Percentiles rank a stretch among this genome's conserved stretches.
Conservation (phyloP, 2,797 vertebrate genomes). For the Onychomys leucogaster region DNA sequence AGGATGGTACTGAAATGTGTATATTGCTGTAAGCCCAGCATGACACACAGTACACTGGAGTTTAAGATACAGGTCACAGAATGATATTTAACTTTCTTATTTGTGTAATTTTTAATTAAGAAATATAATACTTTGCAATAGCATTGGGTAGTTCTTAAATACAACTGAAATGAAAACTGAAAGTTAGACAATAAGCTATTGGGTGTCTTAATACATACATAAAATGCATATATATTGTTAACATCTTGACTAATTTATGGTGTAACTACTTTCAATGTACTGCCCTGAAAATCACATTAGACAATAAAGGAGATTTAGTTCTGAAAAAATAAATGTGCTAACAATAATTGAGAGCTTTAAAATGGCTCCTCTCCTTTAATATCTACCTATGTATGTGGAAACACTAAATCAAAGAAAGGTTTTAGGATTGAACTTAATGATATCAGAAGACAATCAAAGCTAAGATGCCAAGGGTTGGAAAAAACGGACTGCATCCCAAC, state of each 20-base stretch:
- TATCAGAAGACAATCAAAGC: conserved; percentile 30
- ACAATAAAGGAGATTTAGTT: conserved; percentile 15
- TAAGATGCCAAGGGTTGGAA: not conserved
- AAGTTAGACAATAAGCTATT: not conserved
- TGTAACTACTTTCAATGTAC: not conserved
- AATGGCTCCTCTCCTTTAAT: not conserved
- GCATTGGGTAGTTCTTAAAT: not conserved
- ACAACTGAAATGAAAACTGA: not conserved
- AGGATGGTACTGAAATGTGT: conserved; percentile 50
- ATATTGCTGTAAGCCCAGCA: not conserved
- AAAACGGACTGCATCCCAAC: not conserved
- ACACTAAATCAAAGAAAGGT: conserved; percentile 46
- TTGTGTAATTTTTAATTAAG: conserved; percentile 42
- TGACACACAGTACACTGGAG: not conserved
- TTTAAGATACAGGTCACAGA: not conserved
- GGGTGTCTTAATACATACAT: not conserved
- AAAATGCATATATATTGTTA: not conserved
- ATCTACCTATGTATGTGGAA: not conserved
- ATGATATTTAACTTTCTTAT: not conserved
- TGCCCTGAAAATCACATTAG: not conserved
- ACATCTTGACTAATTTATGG: conserved; percentile 53
- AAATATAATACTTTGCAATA: not conserved
- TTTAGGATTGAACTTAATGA: conserved; percentile 36
- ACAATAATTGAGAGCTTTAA: conserved; percentile 39
- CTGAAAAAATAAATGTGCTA: not conserved